Evolutionary conservation across 2,888 invertebrate species (phyloP).

Genomic region (Catocala fraxini): DNA sequence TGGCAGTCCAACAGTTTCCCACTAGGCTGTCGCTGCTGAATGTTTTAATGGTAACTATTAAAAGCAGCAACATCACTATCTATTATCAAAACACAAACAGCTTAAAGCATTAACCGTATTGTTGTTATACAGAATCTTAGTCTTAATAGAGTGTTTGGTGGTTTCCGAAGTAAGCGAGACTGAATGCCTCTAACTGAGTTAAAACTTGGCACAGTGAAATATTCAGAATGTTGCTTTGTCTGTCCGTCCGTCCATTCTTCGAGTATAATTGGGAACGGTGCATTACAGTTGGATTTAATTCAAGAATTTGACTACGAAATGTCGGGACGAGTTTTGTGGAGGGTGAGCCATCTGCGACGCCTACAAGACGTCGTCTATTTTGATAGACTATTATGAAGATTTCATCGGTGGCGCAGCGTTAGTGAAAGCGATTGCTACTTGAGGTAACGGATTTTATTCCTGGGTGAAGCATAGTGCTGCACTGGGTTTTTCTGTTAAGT

Average conservation of each 20-base stretch:
- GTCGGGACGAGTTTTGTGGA: slow-evolving; percentile 31
- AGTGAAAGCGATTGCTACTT: no score
- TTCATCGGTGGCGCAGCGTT: no score
- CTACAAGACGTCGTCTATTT: neutral
- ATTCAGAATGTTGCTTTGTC: slow-evolving; percentile 59
- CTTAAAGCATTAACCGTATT: slow-evolving; percentile 14
- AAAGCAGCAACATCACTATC: neutral
- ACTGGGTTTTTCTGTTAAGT: no score
- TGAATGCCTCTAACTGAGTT: slow-evolving; percentile 58
- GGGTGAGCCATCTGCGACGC: slow-evolving; percentile 10
- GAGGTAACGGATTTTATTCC: no score
- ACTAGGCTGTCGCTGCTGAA: no score
- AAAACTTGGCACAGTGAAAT: slow-evolving; percentile 54
- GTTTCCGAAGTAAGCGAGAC: slow-evolving; percentile 42
- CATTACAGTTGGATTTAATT: slow-evolving; percentile 51
- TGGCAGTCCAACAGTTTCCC: no score
- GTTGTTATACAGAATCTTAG: slow-evolving; percentile 27
- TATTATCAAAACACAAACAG: slow-evolving; percentile 1
- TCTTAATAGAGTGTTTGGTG: slow-evolving; percentile 29
- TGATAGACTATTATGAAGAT: neutral
- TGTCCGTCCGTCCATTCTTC: slow-evolving; percentile 49
- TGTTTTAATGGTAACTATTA: no score
- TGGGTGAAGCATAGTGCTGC: no score
- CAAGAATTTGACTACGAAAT: slow-evolving; percentile 45
- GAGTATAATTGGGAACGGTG: slow-evolving; percentile 55